Evolutionary conservation across 2,797 vertebrate species (phyloP).

Genomic region (Tenualosa ilisha): DNA sequence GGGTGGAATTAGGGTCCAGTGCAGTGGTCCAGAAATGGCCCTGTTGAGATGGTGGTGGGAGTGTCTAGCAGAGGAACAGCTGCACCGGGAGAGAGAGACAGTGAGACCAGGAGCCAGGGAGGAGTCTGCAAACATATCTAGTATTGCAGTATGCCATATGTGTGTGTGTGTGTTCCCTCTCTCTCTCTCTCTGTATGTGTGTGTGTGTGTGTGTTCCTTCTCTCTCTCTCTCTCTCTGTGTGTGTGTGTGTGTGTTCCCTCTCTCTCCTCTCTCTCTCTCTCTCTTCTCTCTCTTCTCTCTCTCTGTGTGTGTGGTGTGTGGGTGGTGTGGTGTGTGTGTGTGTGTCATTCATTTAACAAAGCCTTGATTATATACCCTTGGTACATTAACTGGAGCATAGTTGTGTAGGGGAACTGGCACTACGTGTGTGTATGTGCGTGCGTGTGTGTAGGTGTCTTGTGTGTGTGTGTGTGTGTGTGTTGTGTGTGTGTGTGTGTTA

Average conservation of each 20-base stretch:
- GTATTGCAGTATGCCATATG: background rate
- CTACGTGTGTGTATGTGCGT: background rate
- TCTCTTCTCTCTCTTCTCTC: too few relatives aligned
- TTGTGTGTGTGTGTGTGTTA: background rate
- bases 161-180: background rate
- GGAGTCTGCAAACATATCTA: background rate
- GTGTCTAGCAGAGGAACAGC: too few relatives aligned
- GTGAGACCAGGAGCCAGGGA: too few relatives aligned
- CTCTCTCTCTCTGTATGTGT: background rate
- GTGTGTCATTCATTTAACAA: background rate
- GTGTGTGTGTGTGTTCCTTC: too few relatives aligned
- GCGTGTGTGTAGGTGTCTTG: background rate
- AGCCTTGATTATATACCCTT: background rate
- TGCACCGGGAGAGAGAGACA: too few relatives aligned
- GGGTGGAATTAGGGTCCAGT: too few relatives aligned
- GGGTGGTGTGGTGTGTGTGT: slow-evolving; percentile 7
- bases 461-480: slow-evolving; percentile 3
- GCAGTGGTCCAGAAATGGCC: too few relatives aligned
- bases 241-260: slow-evolving; percentile 14
- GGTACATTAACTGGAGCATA: too few relatives aligned
- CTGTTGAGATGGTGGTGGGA: too few relatives aligned
- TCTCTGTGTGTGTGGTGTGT: background rate
- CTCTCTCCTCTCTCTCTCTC: too few relatives aligned
- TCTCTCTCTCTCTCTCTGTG: background rate
- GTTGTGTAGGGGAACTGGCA: too few relatives aligned